phyloP scores from a whole-genome alignment of 35 echinoderm and acorn worm species.

The Apostichopus parvimensis region DNA sequence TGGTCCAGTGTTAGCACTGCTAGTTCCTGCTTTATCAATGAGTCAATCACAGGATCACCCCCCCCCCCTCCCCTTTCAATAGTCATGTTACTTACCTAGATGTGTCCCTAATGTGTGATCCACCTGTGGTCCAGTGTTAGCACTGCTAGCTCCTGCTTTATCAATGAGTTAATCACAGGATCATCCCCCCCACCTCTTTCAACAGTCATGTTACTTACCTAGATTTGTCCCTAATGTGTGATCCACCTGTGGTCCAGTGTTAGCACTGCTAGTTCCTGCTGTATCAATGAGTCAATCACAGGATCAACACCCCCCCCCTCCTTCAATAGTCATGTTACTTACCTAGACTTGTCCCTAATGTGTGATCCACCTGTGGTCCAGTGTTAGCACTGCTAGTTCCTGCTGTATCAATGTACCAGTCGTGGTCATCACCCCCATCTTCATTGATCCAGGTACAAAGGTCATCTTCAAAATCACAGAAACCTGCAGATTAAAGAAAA shows the following conservation, averaged over 20 bases:
- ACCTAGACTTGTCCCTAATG: constrained; percentile 11
- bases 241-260: constrained; percentile 26
- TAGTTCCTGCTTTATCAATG: background rate
- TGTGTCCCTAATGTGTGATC: constrained; percentile 29
- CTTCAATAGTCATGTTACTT: background rate
- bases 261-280: background rate
- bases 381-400: background rate
- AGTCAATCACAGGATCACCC: constrained; percentile 10
- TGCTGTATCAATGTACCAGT: background rate
- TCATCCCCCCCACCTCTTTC: too few relatives aligned
- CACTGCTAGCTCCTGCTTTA: background rate
- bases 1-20: background rate
- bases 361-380: constrained; percentile 33
- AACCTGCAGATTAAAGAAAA: constrained; percentile 45
- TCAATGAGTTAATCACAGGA: constrained; percentile 1
- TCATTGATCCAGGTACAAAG: constrained; percentile 79
- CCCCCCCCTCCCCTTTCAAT: too few relatives aligned
- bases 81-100: constrained; percentile 19
- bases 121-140: background rate
- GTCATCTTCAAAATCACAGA: constrained; percentile 89
- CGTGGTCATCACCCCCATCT: constrained; percentile 29
- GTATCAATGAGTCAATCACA: background rate
- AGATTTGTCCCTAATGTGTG: constrained; percentile 17
- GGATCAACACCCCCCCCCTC: background rate
- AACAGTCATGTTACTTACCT: background rate